A percentile compares a stretch with the other conserved stretches of the same genome.
Conservation (phyloP, 2,888 invertebrate genomes). For the Polydrusus cervinus region DNA sequence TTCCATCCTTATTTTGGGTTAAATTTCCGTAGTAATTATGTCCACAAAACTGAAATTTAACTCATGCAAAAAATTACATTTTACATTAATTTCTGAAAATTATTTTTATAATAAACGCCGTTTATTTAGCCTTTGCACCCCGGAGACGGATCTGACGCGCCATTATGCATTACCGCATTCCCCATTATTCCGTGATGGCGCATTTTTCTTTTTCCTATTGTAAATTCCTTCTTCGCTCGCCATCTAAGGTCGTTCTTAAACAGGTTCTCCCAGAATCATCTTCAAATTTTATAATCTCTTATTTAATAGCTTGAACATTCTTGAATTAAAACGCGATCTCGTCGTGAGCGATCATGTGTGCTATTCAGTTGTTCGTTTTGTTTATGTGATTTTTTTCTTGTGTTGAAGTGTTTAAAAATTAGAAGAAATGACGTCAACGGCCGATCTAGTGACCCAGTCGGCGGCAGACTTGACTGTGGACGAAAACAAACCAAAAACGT, state of each 20-base stretch:
- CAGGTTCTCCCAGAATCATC: conserved; percentile 51
- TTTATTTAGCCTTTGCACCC: no score
- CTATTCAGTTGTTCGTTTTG: background rate
- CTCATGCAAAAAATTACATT: no score
- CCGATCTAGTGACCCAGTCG: conserved; percentile 63
- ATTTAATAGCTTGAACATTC: conserved; percentile 20
- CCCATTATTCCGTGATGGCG: conserved; percentile 18
- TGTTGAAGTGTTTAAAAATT: conserved; percentile 13
- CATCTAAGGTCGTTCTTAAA: conserved; percentile 49
- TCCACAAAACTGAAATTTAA: no score
- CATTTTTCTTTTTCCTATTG: conserved; percentile 26
- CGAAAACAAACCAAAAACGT: conserved; percentile 56
- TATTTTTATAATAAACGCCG: no score
- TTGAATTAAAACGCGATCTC: conserved; percentile 22
- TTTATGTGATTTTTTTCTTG: conserved; percentile 17
- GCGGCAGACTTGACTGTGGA: conserved; percentile 58
- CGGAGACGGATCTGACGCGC: background rate
- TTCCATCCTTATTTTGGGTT: no score
- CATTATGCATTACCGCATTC: conserved; percentile 32
- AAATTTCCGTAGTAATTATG: no score
- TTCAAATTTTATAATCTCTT: conserved; percentile 32
- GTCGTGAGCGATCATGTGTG: background rate
- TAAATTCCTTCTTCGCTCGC: conserved; percentile 26
- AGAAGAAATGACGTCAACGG: conserved; percentile 63
- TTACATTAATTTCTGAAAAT: no score